Conservation (phyloP, 2,888 invertebrate species). For the Nyleta sp. region DNA sequence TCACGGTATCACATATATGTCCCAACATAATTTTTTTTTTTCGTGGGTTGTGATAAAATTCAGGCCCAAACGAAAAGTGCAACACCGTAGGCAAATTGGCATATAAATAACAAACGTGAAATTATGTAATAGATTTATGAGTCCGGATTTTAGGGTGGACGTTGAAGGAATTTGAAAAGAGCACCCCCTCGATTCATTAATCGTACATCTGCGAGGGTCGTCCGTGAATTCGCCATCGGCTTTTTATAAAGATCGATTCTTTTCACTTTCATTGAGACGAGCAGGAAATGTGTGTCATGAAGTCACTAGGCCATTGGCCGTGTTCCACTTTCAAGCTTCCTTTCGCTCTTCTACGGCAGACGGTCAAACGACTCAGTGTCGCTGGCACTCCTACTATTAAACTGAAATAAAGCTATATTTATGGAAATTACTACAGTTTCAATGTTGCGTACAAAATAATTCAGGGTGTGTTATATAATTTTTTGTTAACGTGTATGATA, state of each 20-base stretch:
- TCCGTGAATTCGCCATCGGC: background rate
- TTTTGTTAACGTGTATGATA: background rate
- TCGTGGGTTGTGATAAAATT: too few species aligned
- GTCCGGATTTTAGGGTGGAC: too few species aligned
- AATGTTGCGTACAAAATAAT: constrained; percentile 18
- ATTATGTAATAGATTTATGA: too few species aligned
- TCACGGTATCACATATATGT: too few species aligned
- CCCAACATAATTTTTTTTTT: too few species aligned
- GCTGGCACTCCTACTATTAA: constrained; percentile 43
- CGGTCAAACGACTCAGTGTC: constrained; percentile 52
- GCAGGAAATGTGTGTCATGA: constrained; percentile 79
- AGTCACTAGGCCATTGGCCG: constrained; percentile 81
- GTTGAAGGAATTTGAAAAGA: background rate
- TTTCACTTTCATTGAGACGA: constrained; percentile 81
- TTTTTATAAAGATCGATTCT: constrained; percentile 71
- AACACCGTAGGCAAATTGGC: too few species aligned
- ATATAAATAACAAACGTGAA: too few species aligned
- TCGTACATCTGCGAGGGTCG: background rate
- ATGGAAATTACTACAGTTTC: constrained; percentile 38
- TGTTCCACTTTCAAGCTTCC: constrained; percentile 80
- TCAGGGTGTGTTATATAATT: constrained; percentile 25
- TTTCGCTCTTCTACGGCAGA: constrained; percentile 72
- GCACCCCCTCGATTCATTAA: background rate
- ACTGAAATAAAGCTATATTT: constrained; percentile 33
- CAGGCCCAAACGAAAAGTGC: too few species aligned